phyloP scores from a whole-genome alignment of 2,797 vertebrate genomes.

The Cyprinella venusta region DNA sequence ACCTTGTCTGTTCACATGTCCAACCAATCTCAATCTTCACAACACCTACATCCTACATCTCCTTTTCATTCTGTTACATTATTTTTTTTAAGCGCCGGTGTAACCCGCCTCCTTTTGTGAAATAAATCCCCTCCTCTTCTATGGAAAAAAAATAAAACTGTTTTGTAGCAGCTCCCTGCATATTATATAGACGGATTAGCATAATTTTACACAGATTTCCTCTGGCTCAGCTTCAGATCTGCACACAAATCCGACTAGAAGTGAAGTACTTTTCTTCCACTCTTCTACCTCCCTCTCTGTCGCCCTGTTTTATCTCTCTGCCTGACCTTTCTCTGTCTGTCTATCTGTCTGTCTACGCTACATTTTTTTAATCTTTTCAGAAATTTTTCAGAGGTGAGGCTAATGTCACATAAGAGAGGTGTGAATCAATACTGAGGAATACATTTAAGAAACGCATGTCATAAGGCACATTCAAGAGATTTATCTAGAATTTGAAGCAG shows the following conservation, averaged over 20 bases:
- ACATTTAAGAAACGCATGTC: background rate
- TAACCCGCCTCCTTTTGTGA: conserved; percentile 55
- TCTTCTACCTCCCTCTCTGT: conserved; percentile 6
- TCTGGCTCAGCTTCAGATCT: conserved; percentile 72
- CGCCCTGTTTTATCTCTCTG: conserved; percentile 16
- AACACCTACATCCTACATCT: conserved; percentile 17
- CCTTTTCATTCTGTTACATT: conserved; percentile 30
- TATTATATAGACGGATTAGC: conserved; percentile 72
- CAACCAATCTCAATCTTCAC: conserved; percentile 33
- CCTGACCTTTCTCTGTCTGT: conserved; percentile 37
- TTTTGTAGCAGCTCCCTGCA: conserved; percentile 63
- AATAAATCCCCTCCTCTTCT: conserved; percentile 48
- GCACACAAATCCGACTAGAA: conserved; percentile 67
- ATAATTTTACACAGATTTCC: conserved; percentile 75
- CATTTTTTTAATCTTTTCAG: background rate
- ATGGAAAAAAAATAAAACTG: conserved; percentile 29
- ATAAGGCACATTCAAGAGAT: background rate
- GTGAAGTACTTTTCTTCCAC: conserved; percentile 40
- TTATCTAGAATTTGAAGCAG: conserved; percentile 3
- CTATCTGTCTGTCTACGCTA: conserved; percentile 15
- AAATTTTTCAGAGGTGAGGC: conserved; percentile 12
- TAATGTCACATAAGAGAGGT: conserved; percentile 27
- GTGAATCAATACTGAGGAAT: conserved; percentile 11
- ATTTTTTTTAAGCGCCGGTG: conserved; percentile 39
- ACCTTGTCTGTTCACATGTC: conserved; percentile 19